These are phyloP conservation scores for Cercocebus atys DNA, from an alignment of 2,113 vertebrate species.

Conservation along the genomic window DNA sequence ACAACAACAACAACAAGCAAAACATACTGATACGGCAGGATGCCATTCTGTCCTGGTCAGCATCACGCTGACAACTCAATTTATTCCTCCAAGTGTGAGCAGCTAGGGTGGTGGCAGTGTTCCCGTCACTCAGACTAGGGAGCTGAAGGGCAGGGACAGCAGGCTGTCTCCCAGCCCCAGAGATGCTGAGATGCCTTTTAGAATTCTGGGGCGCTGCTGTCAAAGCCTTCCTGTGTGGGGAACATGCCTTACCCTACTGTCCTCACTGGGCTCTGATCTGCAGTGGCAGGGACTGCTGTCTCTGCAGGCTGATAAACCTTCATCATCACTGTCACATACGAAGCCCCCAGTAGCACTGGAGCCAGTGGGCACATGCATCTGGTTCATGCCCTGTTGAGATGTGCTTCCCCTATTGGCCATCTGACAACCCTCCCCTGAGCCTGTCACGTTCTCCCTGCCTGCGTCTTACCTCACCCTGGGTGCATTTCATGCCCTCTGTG, in stretches of 20 bases:
- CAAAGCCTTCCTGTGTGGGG: fast-evolving
- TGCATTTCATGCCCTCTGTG: neutral
- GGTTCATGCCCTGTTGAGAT: neutral
- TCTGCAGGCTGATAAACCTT: neutral
- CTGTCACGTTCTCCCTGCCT: neutral
- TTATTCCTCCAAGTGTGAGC: neutral
- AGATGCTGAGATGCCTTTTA: fast-evolving
- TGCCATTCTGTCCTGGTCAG: neutral
- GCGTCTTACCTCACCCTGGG: neutral
- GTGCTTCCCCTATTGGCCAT: fast-evolving
- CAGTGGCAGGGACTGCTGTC: neutral
- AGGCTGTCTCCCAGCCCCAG: neutral
- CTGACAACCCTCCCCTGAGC: neutral
- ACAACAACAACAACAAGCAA: neutral
- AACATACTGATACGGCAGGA: no score
- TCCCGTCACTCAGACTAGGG: neutral
- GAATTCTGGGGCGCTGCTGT: neutral
- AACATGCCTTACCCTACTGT: no score
- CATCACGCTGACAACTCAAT: neutral
- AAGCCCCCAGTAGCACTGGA: neutral
- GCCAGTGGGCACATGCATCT: neutral
- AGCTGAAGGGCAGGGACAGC: no score
- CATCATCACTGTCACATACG: no score
- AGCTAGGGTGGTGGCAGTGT: neutral
- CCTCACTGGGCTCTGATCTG: neutral